Conservation (phyloP, 2,888 invertebrate species). For the Poecilus cupreus region DNA sequence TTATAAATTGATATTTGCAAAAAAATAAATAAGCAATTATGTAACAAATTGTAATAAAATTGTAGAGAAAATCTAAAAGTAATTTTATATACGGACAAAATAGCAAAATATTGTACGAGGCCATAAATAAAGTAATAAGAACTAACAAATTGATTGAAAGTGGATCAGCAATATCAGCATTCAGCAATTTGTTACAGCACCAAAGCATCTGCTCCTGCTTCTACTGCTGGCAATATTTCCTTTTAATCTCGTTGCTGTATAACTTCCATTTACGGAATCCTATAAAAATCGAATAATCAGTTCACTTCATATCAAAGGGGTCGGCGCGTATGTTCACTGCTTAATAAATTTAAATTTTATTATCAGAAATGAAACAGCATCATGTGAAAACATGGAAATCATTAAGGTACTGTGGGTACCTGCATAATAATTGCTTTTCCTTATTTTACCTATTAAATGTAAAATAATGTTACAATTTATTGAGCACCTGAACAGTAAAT, state of each 20-base stretch:
- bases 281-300: constrained; percentile 21
- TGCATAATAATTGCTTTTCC: not conserved
- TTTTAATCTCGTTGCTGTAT: not conserved
- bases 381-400: not conserved
- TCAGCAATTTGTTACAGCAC: not conserved
- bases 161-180: no score
- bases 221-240: not conserved
- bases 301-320: not conserved
- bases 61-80: no score
- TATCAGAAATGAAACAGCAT: constrained; percentile 32
- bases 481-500: not conserved
- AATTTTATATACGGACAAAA: no score
- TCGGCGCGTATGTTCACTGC: not conserved
- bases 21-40: no score
- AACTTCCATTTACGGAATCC: constrained; percentile 3
- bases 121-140: no score
- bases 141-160: no score
- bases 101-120: not conserved
- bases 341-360: constrained; percentile 31
- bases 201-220: not conserved
- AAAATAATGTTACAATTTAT: not conserved
- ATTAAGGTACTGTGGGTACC: constrained; percentile 14
- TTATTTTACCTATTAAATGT: not conserved
- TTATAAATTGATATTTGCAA: no score
- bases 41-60: no score